These are phyloP conservation scores for Ceraclea dissimilis DNA, from an alignment of 2,888 invertebrate species.

Conservation along the genomic window DNA sequence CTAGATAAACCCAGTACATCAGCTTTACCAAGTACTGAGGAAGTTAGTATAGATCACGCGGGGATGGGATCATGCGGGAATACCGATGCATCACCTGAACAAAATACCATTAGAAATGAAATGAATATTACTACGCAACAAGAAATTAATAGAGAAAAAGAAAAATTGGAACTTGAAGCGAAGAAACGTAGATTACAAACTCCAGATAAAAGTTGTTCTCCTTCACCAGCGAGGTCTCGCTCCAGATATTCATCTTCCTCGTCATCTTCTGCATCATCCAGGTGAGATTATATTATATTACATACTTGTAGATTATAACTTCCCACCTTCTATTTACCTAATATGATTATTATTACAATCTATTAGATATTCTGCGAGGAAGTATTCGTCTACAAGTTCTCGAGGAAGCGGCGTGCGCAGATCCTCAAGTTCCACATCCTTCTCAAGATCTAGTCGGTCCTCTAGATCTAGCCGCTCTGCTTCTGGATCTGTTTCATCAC, in stretches of 20 bases:
- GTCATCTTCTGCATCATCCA: conserved; percentile 23
- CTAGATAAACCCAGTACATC: conserved; percentile 14
- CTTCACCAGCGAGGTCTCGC: conserved; percentile 34
- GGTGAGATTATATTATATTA: conserved; percentile 11
- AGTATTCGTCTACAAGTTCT: conserved; percentile 24
- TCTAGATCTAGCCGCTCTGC: conserved; percentile 35
- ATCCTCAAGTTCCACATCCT: conserved; percentile 34
- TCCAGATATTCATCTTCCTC: conserved; percentile 32
- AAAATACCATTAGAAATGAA: conserved; percentile 23
- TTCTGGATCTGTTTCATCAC: conserved; percentile 48
- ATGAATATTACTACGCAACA: conserved; percentile 31
- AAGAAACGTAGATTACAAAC: conserved; percentile 35
- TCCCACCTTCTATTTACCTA: too few species aligned
- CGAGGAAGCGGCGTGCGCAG: conserved; percentile 15
- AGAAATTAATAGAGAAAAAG: conserved; percentile 32
- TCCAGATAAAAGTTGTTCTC: conserved; percentile 30
- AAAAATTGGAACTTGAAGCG: conserved; percentile 28
- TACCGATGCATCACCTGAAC: conserved; percentile 25
- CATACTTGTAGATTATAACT: neutral
- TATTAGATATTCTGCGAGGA: conserved; percentile 17
- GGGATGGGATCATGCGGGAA: conserved; percentile 22
- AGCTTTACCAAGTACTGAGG: conserved; percentile 2
- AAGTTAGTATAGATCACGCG: conserved; percentile 8
- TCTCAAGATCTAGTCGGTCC: conserved; percentile 30
- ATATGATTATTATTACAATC: neutral